These are phyloP conservation scores for Rhadinocentrus ornatus DNA, from an alignment of 2,797 vertebrate genomes.

Conservation along the genomic window DNA sequence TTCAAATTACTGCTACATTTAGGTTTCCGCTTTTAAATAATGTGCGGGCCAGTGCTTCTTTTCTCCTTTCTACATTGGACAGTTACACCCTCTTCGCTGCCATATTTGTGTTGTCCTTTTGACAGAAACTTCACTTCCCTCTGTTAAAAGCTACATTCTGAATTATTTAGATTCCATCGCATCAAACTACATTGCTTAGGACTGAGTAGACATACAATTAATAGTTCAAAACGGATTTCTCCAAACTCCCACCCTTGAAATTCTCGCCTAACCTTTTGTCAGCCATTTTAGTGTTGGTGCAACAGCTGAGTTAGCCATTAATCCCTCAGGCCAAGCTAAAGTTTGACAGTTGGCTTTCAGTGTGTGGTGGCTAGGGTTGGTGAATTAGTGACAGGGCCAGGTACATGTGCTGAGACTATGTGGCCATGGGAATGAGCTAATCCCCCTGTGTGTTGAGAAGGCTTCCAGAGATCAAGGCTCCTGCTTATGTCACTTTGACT, in stretches of 20 bases:
- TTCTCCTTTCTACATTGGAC: not conserved
- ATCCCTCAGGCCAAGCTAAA: slow-evolving; percentile 62
- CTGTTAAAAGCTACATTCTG: not conserved
- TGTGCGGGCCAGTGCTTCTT: not conserved
- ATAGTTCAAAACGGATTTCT: slow-evolving; percentile 54
- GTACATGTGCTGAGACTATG: slow-evolving; percentile 57
- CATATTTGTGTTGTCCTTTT: not conserved
- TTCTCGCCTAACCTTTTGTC: slow-evolving; percentile 75
- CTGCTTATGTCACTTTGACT: slow-evolving; percentile 80
- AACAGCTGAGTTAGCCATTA: slow-evolving; percentile 80
- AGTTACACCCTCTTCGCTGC: not conserved
- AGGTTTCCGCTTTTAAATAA: not conserved
- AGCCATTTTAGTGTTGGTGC: slow-evolving; percentile 72
- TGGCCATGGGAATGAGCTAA: slow-evolving; percentile 65
- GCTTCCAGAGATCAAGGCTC: slow-evolving; percentile 72
- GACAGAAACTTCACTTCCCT: not conserved
- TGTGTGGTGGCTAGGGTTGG: slow-evolving; percentile 31
- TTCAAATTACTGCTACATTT: not conserved
- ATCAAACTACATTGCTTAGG: slow-evolving; percentile 29
- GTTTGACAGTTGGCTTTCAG: slow-evolving; percentile 60
- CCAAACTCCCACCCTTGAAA: slow-evolving; percentile 39
- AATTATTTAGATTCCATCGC: slow-evolving; percentile 45
- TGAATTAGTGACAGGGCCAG: slow-evolving; percentile 66
- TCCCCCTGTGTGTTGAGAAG: slow-evolving; percentile 61
- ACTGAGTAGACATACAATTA: slow-evolving; percentile 26